Conservation (phyloP, 2,888 invertebrate species). For the Orthosia gracilis region DNA sequence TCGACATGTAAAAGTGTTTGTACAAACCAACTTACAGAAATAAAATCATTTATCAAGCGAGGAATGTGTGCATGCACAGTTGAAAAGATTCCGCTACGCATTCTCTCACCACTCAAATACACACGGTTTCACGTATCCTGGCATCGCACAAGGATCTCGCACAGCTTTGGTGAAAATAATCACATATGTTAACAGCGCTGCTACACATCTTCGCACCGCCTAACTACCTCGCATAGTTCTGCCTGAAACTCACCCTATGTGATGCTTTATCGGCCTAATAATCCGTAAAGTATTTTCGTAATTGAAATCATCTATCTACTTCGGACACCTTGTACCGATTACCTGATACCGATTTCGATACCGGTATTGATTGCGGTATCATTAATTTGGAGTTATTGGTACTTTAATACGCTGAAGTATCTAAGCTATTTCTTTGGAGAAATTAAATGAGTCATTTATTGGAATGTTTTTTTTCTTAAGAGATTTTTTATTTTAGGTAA, state of each 20-base stretch:
- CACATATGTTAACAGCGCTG: no score
- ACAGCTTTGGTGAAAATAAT: no score
- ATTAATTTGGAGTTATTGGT: conserved; percentile 23
- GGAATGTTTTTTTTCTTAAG: neutral
- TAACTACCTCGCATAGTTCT: neutral
- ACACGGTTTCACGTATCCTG: no score
- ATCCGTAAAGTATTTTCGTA: conserved; percentile 39
- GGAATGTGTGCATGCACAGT: no score
- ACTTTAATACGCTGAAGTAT: conserved; percentile 2
- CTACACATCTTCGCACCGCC: no score
- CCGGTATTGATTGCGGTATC: conserved; percentile 26
- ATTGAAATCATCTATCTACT: conserved; percentile 46
- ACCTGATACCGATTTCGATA: conserved; percentile 13
- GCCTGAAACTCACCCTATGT: neutral
- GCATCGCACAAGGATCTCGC: no score
- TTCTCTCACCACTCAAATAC: no score
- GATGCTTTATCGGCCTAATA: conserved; percentile 38
- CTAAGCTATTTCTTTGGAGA: neutral
- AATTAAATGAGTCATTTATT: neutral
- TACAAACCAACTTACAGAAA: no score
- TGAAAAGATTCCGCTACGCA: no score
- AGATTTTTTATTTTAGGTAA: no score
- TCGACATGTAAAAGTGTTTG: no score
- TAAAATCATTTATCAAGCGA: no score
- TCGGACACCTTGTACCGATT: conserved; percentile 47